These are phyloP conservation scores for Salmo trutta DNA, from an alignment of 2,797 vertebrate species.

Conservation along the genomic window DNA sequence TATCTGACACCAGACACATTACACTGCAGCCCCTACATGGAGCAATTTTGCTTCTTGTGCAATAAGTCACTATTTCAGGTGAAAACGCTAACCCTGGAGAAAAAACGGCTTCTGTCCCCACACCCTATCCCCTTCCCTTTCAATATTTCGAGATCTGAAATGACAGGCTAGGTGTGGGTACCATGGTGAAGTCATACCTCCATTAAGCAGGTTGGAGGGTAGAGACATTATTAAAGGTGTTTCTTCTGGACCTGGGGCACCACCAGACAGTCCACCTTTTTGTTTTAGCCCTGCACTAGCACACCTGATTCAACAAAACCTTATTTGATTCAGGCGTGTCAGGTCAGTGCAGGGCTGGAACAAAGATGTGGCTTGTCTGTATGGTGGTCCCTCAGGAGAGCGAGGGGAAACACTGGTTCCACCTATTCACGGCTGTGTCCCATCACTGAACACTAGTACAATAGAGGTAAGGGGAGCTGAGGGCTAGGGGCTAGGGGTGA, in stretches of 20 bases:
- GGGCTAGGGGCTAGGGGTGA: slow-evolving; percentile 13
- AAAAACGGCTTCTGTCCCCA: background rate
- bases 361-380: no score
- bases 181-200: background rate
- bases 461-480: background rate
- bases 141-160: background rate
- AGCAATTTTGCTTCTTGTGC: background rate
- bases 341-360: background rate
- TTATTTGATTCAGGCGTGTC: background rate
- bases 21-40: background rate
- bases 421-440: background rate
- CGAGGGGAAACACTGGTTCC: background rate
- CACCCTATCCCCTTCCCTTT: background rate
- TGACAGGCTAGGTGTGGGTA: background rate
- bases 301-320: background rate
- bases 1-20: background rate
- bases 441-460: background rate
- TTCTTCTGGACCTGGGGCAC: background rate
- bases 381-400: background rate
- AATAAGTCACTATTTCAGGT: background rate
- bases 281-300: background rate
- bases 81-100: background rate
- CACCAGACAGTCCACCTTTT: background rate
- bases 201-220: background rate
- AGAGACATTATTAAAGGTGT: background rate